Conservation (phyloP, 2,888 invertebrate species). For the Lasioglossum oenotherae region DNA sequence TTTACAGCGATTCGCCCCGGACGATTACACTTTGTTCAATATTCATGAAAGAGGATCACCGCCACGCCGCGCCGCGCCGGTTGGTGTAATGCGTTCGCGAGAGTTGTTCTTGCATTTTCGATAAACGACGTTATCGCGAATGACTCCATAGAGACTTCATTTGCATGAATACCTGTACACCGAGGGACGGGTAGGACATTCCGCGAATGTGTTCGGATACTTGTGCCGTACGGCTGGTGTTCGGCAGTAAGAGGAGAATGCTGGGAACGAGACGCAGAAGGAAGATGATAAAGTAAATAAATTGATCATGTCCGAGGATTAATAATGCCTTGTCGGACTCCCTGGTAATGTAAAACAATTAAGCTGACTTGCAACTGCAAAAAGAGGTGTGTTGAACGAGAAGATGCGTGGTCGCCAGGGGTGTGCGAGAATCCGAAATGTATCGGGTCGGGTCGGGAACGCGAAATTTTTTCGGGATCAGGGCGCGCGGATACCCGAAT, state of each 20-base stretch:
- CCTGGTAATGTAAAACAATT: slow-evolving; percentile 50
- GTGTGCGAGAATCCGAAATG: too few relatives aligned
- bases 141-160: slow-evolving; percentile 31
- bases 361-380: slow-evolving; percentile 10
- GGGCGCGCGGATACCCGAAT: too few relatives aligned
- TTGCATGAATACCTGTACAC: slow-evolving; percentile 45
- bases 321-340: slow-evolving; percentile 33
- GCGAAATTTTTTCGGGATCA: too few relatives aligned
- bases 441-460: too few relatives aligned
- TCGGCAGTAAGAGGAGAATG: slow-evolving; percentile 17
- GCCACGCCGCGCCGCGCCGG: too few relatives aligned
- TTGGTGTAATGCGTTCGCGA: background rate
- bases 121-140: slow-evolving; percentile 37
- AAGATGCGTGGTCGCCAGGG: slow-evolving; percentile 10
- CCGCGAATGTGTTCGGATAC: slow-evolving; percentile 45
- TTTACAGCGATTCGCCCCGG: background rate
- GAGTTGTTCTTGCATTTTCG: slow-evolving; percentile 13
- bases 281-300: slow-evolving; percentile 27
- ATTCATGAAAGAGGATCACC: slow-evolving; percentile 3
- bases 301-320: slow-evolving; percentile 50
- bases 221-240: slow-evolving; percentile 19
- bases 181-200: slow-evolving; percentile 27
- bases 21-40: background rate
- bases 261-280: slow-evolving; percentile 18
- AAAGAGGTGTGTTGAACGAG: background rate